Evolutionary conservation across 2,113 vertebrate genomes (phyloP), one percentile per base, ranked within the genome.

Genomic region (Etia nguti): DNA sequence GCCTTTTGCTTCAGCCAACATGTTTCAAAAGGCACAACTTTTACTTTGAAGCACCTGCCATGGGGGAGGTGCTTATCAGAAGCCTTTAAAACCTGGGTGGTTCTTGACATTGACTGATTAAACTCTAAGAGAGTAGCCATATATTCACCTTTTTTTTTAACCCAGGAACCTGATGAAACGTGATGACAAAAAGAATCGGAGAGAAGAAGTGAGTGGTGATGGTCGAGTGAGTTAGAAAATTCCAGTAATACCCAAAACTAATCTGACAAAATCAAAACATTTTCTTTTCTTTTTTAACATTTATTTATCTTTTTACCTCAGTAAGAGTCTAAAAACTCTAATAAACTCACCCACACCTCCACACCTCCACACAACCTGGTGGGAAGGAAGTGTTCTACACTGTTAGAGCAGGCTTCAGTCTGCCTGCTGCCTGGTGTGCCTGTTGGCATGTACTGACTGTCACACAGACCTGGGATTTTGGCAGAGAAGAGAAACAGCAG

Each of bases 301-400:
- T 2, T 73, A 4, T 6, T 73, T 46, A 4, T 29, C 3, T 26
- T 46, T 46, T 46, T 73, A 4, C 68, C 48, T 9, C 15, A 4
- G 22, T 43, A 26, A 26, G 13, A 73, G 22, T 75, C 68, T 73
- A 10, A 46, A 48, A 73, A 73, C 68, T 8, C 41, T 26, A 46
- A 73, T 48, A 10, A 26, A 15, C 22, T 46, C 41, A 73, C n/a
- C 0, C 22, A 0, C 38, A 73, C 41, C 41, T 4, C 3, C 29
- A 29, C n/a, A n/a, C n/a, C n/a, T 26, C 8, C 2, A 46, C 65
- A 73, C 65, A 73, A 43, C 38, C 38, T 24, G 38, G 38, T 43
- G 2, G 62, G 38, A 46, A 48, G 41, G 38, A 24, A n/a, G 36
- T 8, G 38, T 18, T 18, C 8, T 2, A 2, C 22, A 4, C 13